A percentile compares a stretch with the other conserved stretches of the same genome.
These are phyloP conservation scores for Stegophylla sp. DNA, from an alignment of 2,888 invertebrate species.

Conservation along the genomic window DNA sequence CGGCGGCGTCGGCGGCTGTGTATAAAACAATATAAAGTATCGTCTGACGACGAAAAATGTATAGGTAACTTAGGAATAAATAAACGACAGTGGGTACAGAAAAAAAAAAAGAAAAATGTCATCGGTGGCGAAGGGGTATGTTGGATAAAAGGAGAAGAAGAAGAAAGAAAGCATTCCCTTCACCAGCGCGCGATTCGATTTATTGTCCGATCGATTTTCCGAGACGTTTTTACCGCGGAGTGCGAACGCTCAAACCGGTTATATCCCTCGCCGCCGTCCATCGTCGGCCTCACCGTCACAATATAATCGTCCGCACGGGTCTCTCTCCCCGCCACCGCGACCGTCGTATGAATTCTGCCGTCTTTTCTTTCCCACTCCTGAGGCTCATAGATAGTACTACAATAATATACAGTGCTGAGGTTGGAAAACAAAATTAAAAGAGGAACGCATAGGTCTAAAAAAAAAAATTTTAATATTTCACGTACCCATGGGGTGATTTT, in stretches of 20 bases:
- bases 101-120: constrained; percentile 29
- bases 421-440: no score
- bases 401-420: no score
- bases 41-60: constrained; percentile 54
- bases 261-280: constrained; percentile 5
- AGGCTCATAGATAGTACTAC: no score
- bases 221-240: constrained; percentile 43
- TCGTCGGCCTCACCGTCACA: neutral
- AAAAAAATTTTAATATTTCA: no score
- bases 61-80: constrained; percentile 39
- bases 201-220: constrained; percentile 57
- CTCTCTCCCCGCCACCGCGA: no score
- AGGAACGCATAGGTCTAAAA: no score
- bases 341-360: no score
- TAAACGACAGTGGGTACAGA: constrained; percentile 18
- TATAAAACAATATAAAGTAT: constrained; percentile 43
- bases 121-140: constrained; percentile 26
- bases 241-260: constrained; percentile 43
- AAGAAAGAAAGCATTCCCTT: constrained; percentile 44
- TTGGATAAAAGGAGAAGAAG: neutral
- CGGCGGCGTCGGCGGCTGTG: constrained; percentile 24
- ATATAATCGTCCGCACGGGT: neutral
- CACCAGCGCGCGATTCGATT: constrained; percentile 38
- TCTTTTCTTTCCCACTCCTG: no score
- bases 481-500: no score